phyloP scores from a whole-genome alignment of 2,888 invertebrate species.

The Drosophila barbarae region DNA sequence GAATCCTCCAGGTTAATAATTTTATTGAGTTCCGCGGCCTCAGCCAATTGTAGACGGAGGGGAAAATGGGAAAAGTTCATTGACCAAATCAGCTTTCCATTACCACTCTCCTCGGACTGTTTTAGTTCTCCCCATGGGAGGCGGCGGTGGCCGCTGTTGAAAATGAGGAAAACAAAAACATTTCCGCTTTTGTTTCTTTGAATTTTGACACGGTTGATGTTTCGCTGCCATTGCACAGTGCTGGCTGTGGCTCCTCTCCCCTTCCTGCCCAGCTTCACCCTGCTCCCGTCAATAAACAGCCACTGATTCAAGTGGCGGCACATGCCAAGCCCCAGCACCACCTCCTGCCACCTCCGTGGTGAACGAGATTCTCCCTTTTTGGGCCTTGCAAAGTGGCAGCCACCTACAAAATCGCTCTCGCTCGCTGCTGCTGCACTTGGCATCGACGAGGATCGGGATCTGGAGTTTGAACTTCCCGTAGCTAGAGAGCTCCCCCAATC shows the following conservation, averaged over 20 bases:
- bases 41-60: slow-evolving; percentile 25
- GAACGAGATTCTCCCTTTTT: slow-evolving; percentile 3
- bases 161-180: slow-evolving; percentile 67
- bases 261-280: slow-evolving; percentile 2
- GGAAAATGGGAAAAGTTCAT: slow-evolving; percentile 48
- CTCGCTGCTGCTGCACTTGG: slow-evolving; percentile 47
- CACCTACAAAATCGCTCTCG: slow-evolving; percentile 61
- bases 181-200: slow-evolving; percentile 75
- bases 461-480: slow-evolving; percentile 45
- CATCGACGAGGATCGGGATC: slow-evolving; percentile 32
- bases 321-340: slow-evolving; percentile 47
- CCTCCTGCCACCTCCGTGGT: slow-evolving; percentile 2
- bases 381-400: slow-evolving; percentile 64
- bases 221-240: slow-evolving; percentile 38
- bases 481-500: slow-evolving; percentile 53
- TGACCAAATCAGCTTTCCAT: slow-evolving; percentile 56
- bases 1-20: slow-evolving; percentile 20
- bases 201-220: slow-evolving; percentile 65
- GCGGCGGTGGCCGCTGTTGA: slow-evolving; percentile 48
- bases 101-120: slow-evolving; percentile 45
- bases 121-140: slow-evolving; percentile 56
- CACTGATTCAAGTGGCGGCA: slow-evolving; percentile 50
- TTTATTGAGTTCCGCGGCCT: slow-evolving; percentile 13
- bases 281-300: slow-evolving; percentile 31
- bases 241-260: slow-evolving; percentile 5